Percentiles rank a stretch among this genome's conserved stretches.
These are phyloP conservation scores for Lates calcarifer DNA, from an alignment of 2,113 vertebrate species.

Conservation along the genomic window DNA sequence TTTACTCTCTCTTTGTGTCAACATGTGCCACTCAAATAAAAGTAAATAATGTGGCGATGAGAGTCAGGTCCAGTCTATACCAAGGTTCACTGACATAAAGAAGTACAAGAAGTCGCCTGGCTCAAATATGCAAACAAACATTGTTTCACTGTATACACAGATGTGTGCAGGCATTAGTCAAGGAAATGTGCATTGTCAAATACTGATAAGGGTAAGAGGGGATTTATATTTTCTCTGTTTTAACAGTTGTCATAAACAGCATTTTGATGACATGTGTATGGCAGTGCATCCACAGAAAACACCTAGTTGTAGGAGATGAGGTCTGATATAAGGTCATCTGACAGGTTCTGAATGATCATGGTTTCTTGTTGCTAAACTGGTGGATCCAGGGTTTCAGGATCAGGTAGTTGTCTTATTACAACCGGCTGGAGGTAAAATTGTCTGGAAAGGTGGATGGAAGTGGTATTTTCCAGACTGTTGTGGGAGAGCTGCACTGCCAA, in stretches of 20 bases:
- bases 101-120: neutral
- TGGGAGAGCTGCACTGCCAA: neutral
- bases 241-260: neutral
- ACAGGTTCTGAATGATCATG: neutral
- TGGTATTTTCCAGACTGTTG: neutral
- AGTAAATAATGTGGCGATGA: neutral
- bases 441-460: neutral
- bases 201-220: neutral
- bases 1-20: slow-evolving; percentile 37
- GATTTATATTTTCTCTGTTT: neutral
- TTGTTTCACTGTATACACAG: neutral
- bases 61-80: neutral
- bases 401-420: neutral
- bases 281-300: too few species aligned
- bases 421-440: neutral
- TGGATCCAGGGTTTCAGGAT: neutral
- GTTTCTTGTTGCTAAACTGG: neutral
- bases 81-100: neutral
- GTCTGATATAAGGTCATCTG: neutral
- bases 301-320: neutral
- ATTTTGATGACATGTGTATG: neutral
- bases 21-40: slow-evolving; percentile 11
- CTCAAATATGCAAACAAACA: neutral
- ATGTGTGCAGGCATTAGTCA: neutral
- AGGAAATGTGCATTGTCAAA: neutral